phyloP scores from a whole-genome alignment of 2,888 invertebrate genomes.

The Drosophila tripunctata region DNA sequence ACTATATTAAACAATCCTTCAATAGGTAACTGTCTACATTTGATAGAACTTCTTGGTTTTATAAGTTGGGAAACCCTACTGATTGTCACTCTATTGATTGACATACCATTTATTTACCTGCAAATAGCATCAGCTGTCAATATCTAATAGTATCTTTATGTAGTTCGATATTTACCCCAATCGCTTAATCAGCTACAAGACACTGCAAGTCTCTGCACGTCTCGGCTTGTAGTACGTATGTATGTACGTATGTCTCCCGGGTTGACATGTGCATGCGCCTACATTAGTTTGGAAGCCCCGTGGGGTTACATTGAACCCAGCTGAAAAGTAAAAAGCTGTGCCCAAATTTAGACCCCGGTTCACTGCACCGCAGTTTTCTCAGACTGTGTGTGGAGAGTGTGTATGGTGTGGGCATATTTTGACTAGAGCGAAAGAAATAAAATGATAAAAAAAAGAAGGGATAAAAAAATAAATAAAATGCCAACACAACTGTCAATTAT shows the following conservation, averaged over 20 bases:
- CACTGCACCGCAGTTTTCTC: constrained; percentile 51
- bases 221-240: no score
- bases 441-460: constrained; percentile 16
- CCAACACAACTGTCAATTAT: constrained; percentile 74
- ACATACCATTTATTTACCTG: constrained; percentile 41
- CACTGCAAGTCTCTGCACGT: neutral
- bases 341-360: constrained; percentile 72
- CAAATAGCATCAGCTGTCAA: constrained; percentile 32
- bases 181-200: constrained; percentile 28
- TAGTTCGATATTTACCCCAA: constrained; percentile 6
- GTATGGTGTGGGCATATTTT: constrained; percentile 17
- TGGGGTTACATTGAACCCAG: constrained; percentile 72
- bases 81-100: constrained; percentile 16
- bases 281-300: constrained; percentile 56
- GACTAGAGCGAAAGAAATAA: constrained; percentile 37
- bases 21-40: no score
- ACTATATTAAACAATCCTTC: no score
- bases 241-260: neutral
- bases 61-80: neutral
- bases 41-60: neutral
- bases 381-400: constrained; percentile 13
- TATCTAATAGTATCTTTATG: constrained; percentile 3
- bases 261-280: constrained; percentile 46
- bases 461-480: constrained; percentile 61
- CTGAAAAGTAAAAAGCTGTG: constrained; percentile 60